Conservation (phyloP, 2,888 invertebrate genomes). For the Asteroscopus sphinx region DNA sequence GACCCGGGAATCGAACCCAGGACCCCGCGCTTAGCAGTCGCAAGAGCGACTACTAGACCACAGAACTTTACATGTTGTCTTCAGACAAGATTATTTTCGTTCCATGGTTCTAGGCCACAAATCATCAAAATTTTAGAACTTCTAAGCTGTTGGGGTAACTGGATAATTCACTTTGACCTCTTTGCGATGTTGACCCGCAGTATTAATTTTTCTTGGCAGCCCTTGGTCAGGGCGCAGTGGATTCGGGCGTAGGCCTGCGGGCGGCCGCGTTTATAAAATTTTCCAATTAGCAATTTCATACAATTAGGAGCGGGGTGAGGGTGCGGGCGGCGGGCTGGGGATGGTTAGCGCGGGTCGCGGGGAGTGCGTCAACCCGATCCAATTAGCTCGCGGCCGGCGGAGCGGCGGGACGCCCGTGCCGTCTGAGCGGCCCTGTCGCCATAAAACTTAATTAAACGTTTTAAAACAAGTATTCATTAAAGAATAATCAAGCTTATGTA, state of each 20-base stretch:
- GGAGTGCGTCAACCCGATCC: conserved; percentile 88
- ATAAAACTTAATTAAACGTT: conserved; percentile 91
- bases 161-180: conserved; percentile 43
- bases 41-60: no score
- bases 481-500: conserved; percentile 91
- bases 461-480: conserved; percentile 91
- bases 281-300: conserved; percentile 90
- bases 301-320: conserved; percentile 84
- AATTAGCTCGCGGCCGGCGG: conserved; percentile 89
- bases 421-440: conserved; percentile 87
- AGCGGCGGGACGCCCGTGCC: conserved; percentile 84
- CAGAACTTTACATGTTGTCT: no score
- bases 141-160: conserved; percentile 26
- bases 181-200: conserved; percentile 66
- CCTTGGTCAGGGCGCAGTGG: conserved; percentile 67
- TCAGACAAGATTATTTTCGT: no score
- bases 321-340: conserved; percentile 66
- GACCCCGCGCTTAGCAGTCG: no score
- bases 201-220: conserved; percentile 71
- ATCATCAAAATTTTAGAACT: conserved; percentile 11
- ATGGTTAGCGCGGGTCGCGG: conserved; percentile 67
- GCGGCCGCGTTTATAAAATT: conserved; percentile 89
- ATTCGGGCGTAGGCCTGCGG: conserved; percentile 80
- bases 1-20: no score
- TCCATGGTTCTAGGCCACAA: no score